Evolutionary conservation across 2,113 vertebrate genomes (phyloP).

Genomic region (Ammodytes dubius): DNA sequence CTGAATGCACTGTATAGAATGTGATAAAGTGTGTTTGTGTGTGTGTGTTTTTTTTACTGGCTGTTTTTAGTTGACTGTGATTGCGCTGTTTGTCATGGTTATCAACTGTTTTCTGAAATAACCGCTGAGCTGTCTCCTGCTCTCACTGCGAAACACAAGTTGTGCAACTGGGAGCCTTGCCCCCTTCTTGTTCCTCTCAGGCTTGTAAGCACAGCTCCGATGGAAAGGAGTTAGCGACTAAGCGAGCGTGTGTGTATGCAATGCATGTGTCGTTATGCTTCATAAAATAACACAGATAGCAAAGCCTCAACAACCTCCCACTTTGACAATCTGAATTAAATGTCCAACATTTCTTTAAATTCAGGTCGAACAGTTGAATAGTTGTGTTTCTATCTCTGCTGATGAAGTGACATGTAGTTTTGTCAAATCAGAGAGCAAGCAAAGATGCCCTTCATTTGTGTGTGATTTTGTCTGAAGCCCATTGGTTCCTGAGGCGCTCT

Average conservation of each 20-base stretch:
- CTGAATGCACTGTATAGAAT: slow-evolving; percentile 32
- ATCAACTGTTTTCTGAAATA: slow-evolving; percentile 69
- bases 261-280: slow-evolving; percentile 28
- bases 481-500: slow-evolving; percentile 65
- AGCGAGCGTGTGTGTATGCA: slow-evolving; percentile 5
- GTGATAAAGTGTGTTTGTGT: background rate
- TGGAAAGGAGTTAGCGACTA: slow-evolving; percentile 20
- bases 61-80: slow-evolving; percentile 38
- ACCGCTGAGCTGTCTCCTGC: slow-evolving; percentile 65
- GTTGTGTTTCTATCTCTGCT: background rate
- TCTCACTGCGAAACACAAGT: slow-evolving; percentile 76
- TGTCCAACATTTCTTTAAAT: background rate
- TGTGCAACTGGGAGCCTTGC: slow-evolving; percentile 74
- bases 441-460: slow-evolving; percentile 34
- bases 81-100: slow-evolving; percentile 48
- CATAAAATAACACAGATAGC: slow-evolving; percentile 1
- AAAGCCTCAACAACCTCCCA: background rate
- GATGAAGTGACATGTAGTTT: background rate
- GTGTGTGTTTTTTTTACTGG: slow-evolving; percentile 4
- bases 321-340: slow-evolving; percentile 7
- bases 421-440: background rate
- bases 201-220: slow-evolving; percentile 70
- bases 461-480: slow-evolving; percentile 44
- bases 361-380: background rate
- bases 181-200: slow-evolving; percentile 72